Conservation (phyloP, 2,797 vertebrate genomes). For the Aselliscus stoliczkanus region DNA sequence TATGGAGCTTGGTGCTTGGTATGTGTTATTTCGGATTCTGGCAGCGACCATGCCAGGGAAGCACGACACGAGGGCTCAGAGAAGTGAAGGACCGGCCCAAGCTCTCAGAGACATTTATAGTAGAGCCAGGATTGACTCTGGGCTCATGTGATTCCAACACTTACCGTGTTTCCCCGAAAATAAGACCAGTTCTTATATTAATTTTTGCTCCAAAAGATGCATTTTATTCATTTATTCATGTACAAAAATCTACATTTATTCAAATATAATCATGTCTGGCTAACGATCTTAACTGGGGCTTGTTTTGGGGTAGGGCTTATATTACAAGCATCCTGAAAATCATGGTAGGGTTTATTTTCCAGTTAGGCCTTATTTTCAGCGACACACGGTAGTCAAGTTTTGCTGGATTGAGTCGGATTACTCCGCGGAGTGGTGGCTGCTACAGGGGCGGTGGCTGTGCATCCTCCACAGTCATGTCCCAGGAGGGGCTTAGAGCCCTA, state of each 20-base stretch:
- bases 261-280: too few relatives aligned
- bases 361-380: too few relatives aligned
- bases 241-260: too few relatives aligned
- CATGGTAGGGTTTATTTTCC: too few relatives aligned
- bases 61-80: not conserved
- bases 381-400: too few relatives aligned
- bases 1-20: not conserved
- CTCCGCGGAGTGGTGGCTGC: not conserved
- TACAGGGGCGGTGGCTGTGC: not conserved
- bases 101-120: not conserved
- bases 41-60: not conserved
- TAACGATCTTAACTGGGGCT: too few relatives aligned
- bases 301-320: too few relatives aligned
- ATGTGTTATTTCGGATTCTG: not conserved
- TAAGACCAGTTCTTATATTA: too few relatives aligned
- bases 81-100: not conserved
- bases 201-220: too few relatives aligned
- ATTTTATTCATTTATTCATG: too few relatives aligned
- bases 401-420: not conserved
- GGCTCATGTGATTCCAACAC: not conserved
- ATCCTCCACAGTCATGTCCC: not conserved
- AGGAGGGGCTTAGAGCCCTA: not conserved
- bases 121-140: not conserved
- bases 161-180: too few relatives aligned
- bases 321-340: too few relatives aligned